Conservation (phyloP, 1,140 invertebrate species). For the Apis mellifera region DNA sequence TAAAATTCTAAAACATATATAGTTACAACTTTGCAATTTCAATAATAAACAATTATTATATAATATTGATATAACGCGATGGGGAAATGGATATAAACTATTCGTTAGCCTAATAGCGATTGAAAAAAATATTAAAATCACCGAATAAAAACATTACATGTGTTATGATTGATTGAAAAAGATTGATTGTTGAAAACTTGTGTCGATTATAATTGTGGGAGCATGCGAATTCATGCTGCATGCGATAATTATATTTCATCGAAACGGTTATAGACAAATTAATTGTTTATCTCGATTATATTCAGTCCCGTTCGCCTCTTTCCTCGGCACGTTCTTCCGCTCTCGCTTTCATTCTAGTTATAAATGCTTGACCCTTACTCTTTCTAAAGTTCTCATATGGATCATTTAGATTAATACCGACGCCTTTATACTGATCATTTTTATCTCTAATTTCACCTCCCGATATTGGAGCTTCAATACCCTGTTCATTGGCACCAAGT, state of each 20-base stretch:
- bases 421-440: slow-evolving; percentile 95
- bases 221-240: slow-evolving; percentile 31
- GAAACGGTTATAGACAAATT: slow-evolving; percentile 34
- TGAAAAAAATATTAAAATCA: slow-evolving; percentile 19
- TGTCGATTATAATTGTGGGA: slow-evolving; percentile 33
- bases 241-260: slow-evolving; percentile 27
- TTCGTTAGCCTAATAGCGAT: background rate
- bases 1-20: slow-evolving; percentile 13
- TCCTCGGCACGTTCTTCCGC: slow-evolving; percentile 89
- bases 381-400: slow-evolving; percentile 98
- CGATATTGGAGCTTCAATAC: slow-evolving; percentile 96
- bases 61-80: background rate
- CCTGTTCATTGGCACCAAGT: slow-evolving; percentile 95
- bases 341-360: slow-evolving; percentile 96
- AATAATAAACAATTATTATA: slow-evolving; percentile 9
- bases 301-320: slow-evolving; percentile 77
- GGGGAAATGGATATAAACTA: background rate
- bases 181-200: background rate
- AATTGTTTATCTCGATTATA: slow-evolving; percentile 22
- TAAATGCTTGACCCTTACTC: slow-evolving; percentile 97
- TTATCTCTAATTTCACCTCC: slow-evolving; percentile 95
- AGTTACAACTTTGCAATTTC: slow-evolving; percentile 14
- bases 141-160: slow-evolving; percentile 24
- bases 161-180: background rate
- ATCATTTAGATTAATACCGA: slow-evolving; percentile 95